These are phyloP conservation scores for Astyanax mexicanus DNA, from an alignment of 2,797 vertebrate species.

Conservation along the genomic window DNA sequence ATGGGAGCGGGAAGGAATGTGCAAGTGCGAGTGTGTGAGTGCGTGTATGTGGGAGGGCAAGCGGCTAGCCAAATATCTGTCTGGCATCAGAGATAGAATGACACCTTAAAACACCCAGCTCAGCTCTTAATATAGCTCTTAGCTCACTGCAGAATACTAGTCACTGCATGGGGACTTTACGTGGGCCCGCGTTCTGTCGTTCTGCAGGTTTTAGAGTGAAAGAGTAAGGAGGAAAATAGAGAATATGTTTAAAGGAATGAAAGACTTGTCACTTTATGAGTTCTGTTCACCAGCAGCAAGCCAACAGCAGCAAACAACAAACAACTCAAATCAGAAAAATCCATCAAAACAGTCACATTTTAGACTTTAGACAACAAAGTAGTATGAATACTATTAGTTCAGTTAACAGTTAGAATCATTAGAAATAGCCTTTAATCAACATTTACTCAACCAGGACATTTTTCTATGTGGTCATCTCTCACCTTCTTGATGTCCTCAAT, in stretches of 20 bases:
- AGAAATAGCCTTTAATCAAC: neutral
- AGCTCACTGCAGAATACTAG: slow-evolving; percentile 35
- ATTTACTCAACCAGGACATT: neutral
- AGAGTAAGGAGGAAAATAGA: slow-evolving; percentile 14
- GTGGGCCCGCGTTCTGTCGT: slow-evolving; percentile 14
- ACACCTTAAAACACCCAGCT: slow-evolving; percentile 46
- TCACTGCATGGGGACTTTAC: neutral
- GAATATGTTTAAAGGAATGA: slow-evolving; percentile 10
- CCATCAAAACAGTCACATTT: neutral
- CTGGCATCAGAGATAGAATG: slow-evolving; percentile 46
- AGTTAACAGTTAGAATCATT: neutral
- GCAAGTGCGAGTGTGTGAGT: slow-evolving; percentile 27
- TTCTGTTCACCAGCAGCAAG: slow-evolving; percentile 36
- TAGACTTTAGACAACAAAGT: neutral
- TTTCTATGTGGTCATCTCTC: slow-evolving; percentile 44
- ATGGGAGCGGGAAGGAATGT: slow-evolving; percentile 40
- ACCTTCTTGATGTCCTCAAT: slow-evolving; percentile 99
- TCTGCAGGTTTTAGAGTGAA: slow-evolving; percentile 15
- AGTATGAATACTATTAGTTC: neutral
- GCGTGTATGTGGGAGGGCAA: slow-evolving; percentile 34
- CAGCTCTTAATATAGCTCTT: slow-evolving; percentile 46
- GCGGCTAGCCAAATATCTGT: slow-evolving; percentile 45
- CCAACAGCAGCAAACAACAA: slow-evolving; percentile 7
- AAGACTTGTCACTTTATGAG: slow-evolving; percentile 18
- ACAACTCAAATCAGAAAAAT: neutral